Percentiles rank a stretch among this genome's conserved stretches.
These are phyloP conservation scores for Chelidonichthys spinosus DNA, from an alignment of 2,797 vertebrate species.

Conservation along the genomic window DNA sequence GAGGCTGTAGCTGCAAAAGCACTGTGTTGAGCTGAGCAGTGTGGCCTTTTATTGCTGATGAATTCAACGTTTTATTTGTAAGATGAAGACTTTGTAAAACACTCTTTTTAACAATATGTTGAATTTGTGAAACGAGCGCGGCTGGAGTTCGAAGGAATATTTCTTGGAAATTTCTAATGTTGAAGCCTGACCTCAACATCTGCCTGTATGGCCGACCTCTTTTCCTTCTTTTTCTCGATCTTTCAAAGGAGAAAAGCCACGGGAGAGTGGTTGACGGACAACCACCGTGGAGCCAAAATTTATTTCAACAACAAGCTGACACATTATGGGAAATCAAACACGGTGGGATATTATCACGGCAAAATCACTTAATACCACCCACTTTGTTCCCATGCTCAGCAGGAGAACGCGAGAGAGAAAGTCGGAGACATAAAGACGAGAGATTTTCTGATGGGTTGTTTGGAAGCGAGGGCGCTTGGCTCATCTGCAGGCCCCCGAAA, in stretches of 20 bases:
- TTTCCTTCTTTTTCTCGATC: slow-evolving; percentile 18
- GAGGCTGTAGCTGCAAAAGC: not conserved
- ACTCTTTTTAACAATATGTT: not conserved
- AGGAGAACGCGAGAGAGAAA: slow-evolving; percentile 43
- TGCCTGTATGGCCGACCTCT: slow-evolving; percentile 24
- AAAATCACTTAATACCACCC: slow-evolving; percentile 78
- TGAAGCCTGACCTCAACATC: slow-evolving; percentile 45
- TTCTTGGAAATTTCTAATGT: slow-evolving; percentile 27
- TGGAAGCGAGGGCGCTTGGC: slow-evolving; percentile 45
- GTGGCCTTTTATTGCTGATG: not conserved
- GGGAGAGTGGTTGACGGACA: slow-evolving; percentile 69
- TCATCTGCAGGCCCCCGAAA: slow-evolving; percentile 43
- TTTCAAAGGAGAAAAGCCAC: slow-evolving; percentile 46
- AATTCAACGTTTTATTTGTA: not conserved
- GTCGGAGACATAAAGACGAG: slow-evolving; percentile 31
- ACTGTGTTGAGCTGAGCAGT: not conserved
- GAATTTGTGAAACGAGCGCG: slow-evolving; percentile 18
- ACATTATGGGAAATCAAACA: slow-evolving; percentile 80
- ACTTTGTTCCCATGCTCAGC: slow-evolving; percentile 78
- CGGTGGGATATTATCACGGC: slow-evolving; percentile 69
- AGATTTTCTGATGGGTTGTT: slow-evolving; percentile 56
- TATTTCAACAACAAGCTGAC: slow-evolving; percentile 79
- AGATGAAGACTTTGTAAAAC: not conserved
- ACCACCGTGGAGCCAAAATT: slow-evolving; percentile 65
- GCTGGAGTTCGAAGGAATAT: slow-evolving; percentile 30